Conservation (phyloP, 2,113 vertebrate genomes). For the Lampris megalopsis region DNA sequence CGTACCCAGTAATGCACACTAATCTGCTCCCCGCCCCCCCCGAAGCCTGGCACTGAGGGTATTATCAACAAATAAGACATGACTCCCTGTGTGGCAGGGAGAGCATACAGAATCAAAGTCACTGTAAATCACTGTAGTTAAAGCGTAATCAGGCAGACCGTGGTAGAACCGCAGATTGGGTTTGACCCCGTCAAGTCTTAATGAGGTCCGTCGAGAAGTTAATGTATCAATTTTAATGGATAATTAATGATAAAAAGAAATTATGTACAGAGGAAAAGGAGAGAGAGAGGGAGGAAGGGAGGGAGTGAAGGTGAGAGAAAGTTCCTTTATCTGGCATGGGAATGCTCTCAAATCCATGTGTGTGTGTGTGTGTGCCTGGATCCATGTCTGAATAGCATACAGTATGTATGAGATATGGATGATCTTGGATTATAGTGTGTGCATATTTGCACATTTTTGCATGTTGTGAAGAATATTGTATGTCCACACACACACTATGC, state of each 20-base stretch:
- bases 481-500: no score
- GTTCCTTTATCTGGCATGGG: not conserved
- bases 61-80: slow-evolving; percentile 47
- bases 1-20: not conserved
- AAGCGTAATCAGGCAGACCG: slow-evolving; percentile 64
- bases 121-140: slow-evolving; percentile 54
- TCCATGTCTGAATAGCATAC: no score
- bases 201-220: slow-evolving; percentile 71
- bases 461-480: no score
- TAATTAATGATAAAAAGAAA: slow-evolving; percentile 72
- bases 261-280: slow-evolving; percentile 49
- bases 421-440: no score
- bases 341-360: not conserved
- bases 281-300: slow-evolving; percentile 14
- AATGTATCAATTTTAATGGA: slow-evolving; percentile 75
- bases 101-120: slow-evolving; percentile 59
- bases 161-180: slow-evolving; percentile 55
- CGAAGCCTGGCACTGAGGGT: slow-evolving; percentile 9
- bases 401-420: not conserved
- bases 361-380: not conserved
- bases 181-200: slow-evolving; percentile 73
- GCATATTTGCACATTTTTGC: no score
- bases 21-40: not conserved
- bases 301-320: slow-evolving; percentile 7
- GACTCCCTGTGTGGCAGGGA: slow-evolving; percentile 12